Evolutionary conservation across 1,140 invertebrate genomes (phyloP), one percentile per base, ranked within the genome.

Genomic region (Scaptomyza hsui): DNA sequence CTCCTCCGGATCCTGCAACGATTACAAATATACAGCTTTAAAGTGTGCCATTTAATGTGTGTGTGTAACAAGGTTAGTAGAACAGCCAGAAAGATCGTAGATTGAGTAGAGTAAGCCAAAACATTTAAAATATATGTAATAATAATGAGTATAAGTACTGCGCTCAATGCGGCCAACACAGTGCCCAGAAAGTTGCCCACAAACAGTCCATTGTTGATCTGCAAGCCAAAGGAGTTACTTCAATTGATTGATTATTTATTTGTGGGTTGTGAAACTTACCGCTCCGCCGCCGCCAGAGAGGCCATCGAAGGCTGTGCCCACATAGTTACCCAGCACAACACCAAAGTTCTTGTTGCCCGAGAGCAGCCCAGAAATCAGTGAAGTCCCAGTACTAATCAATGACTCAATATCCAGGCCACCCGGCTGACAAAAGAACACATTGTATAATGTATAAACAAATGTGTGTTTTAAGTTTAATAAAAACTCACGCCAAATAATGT

Each of bases 281-380:
- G 93, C 92, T 71, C 93, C 93, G 37, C 92, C 92, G 5, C 93
- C 93, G 16, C 92, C 92, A 0, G 93, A 93, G 2, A 93, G 71
- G 5, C 93, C 93, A 72, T 92, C 91, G 26, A 93, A 81, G 3
- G 92, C 77, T 1, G 92, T 93, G 26, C 92, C 92, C 60, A 92
- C 57, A 51, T 93, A 91, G 15, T 86, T 85, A 44, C 92, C 93
- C 32, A 93, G 60, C 21, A 93, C 92, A 0, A 89, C 82, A 7
- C 93, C 93, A 44, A 93, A 92, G 79, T 93, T 92, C 64, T 92
- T 91, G 72, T 92, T 90, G 15, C 92, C 92, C 4, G 76, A 77
- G 32, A 92, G 72, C 10, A 92, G 76, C 4, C 91, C 91, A 0
- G 90, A 71, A 1, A 92, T 56, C 3, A 92, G 55, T 1, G 90